Conservation (phyloP, 2,888 invertebrate genomes). For the Anoncus sp. region DNA sequence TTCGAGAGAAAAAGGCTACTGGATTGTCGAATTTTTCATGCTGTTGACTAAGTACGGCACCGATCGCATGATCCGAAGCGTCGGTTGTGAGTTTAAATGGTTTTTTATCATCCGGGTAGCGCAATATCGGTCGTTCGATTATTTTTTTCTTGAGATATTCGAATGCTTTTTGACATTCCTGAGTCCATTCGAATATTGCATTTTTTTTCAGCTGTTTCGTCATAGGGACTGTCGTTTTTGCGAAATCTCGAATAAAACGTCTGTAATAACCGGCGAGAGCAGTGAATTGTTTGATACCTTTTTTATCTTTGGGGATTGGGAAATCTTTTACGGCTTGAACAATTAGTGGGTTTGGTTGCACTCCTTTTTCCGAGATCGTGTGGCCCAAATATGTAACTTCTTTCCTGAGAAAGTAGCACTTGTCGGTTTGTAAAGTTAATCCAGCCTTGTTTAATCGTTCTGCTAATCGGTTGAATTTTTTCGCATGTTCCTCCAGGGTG, state of each 20-base stretch:
- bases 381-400: background rate
- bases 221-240: slow-evolving; percentile 41
- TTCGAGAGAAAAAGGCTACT: slow-evolving; percentile 75
- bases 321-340: too few species aligned
- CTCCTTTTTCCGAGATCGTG: background rate
- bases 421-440: slow-evolving; percentile 31
- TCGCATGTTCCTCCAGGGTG: slow-evolving; percentile 26
- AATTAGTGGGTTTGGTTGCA: too few species aligned
- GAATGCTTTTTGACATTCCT: slow-evolving; percentile 42
- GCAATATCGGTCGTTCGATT: slow-evolving; percentile 39
- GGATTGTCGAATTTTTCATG: slow-evolving; percentile 70
- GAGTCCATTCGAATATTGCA: slow-evolving; percentile 44
- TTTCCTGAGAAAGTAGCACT: background rate
- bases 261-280: too few species aligned
- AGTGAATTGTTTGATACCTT: too few species aligned
- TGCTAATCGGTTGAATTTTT: slow-evolving; percentile 17
- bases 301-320: too few species aligned
- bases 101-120: slow-evolving; percentile 32
- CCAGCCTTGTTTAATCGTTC: slow-evolving; percentile 2
- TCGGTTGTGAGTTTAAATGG: slow-evolving; percentile 57
- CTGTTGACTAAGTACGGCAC: slow-evolving; percentile 72
- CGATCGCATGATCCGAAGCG: slow-evolving; percentile 56
- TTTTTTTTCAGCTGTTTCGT: slow-evolving; percentile 41
- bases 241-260: too few species aligned
- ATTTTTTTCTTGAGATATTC: slow-evolving; percentile 56